Evolutionary conservation across 2,888 invertebrate genomes (phyloP), one percentile per base, ranked within the genome.

Genomic region (Crossocerus cetratus): DNA sequence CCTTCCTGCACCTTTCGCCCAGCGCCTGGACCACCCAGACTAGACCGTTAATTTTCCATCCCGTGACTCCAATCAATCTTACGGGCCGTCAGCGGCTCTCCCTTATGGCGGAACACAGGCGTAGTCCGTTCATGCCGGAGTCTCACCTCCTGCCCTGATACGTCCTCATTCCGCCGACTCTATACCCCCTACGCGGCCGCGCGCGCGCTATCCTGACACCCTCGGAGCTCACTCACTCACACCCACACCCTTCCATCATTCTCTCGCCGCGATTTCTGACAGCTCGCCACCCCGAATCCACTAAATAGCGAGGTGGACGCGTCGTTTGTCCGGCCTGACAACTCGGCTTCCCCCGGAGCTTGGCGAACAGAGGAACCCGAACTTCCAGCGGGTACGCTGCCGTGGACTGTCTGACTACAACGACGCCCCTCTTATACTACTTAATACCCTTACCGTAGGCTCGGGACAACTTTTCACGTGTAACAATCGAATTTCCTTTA

Each of bases 61-160:
- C 86, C 88, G 88, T 88, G 88, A 88, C 88, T 88, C 87, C 89
- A 88, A 89, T 89, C 89, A 89, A 89, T 89, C 89, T 88, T 88
- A 83, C 86, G 77, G 77, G 79, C 82, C 87, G 88, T 88, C 88
- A 88, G 83, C 85, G 83, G 78, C 80, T 83, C 82, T 83, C 84
- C 80, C 82, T 80, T 78, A 83, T 79, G 76, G 69, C 75, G 75
- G 67, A 78, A 74, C 62, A 64, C 65, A 57, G 64, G 55, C 56
- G 63, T 60, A 69, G 66, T 55, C 68, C 49, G 49, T 16, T 16
- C 16, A 49, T 16, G n/a, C 49, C 4, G 61, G 65, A 66, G 67
- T 72, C 67, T 74, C 79, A 81, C 78, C 78, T 77, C 68, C 58
- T 56, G 57, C 76, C 74, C 73, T 78, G 74, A 78, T 78, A 73